Evolutionary conservation across 2,113 vertebrate genomes (phyloP).

Genomic region (Chaetura pelagica): DNA sequence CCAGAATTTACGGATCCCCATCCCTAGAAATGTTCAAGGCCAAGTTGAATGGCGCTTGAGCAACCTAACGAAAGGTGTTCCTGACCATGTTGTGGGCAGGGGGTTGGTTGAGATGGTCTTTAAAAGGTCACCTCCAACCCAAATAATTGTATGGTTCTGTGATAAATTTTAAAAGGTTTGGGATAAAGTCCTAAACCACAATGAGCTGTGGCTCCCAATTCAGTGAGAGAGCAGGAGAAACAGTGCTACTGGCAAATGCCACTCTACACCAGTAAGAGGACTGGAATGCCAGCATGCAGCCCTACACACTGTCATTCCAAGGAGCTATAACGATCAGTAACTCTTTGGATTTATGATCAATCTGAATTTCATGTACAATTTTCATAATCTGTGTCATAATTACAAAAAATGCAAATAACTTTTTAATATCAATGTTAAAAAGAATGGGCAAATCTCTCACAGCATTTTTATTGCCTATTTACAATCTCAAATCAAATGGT

Average conservation of each 20-base stretch:
- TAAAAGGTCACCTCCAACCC: background rate
- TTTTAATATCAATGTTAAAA: constrained; percentile 38
- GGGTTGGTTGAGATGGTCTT: background rate
- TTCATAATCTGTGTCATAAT: constrained; percentile 27
- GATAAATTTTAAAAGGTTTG: background rate
- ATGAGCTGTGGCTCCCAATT: background rate
- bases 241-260: background rate
- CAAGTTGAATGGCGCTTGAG: rapidly evolving
- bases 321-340: background rate
- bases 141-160: background rate
- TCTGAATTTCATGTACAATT: background rate
- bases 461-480: constrained; percentile 43
- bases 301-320: background rate
- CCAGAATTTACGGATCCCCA: background rate
- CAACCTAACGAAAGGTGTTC: background rate
- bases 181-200: background rate
- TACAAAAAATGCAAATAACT: constrained; percentile 32
- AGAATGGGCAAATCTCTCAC: background rate
- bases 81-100: background rate
- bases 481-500: constrained; percentile 48
- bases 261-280: background rate
- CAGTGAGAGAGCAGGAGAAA: background rate
- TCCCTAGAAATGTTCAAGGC: background rate
- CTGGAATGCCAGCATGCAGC: background rate
- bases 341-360: background rate